Evolutionary conservation across 2,113 vertebrate species (phyloP).

Genomic region (Brachypodius melanocephalos): DNA sequence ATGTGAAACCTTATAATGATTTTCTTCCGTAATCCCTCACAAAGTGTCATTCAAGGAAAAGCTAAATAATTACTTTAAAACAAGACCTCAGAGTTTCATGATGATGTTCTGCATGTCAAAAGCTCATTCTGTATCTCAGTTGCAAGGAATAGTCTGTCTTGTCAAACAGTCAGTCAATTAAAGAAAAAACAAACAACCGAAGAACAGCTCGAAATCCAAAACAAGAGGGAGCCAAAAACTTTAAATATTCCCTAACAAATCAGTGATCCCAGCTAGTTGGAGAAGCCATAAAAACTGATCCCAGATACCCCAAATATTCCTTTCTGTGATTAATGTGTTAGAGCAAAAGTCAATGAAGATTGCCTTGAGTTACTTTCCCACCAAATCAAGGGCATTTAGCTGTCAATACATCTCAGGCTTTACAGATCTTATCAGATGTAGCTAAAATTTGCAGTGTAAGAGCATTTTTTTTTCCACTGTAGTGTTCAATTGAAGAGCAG

Average conservation of each 20-base stretch:
- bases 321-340: background rate
- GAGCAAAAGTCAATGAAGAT: background rate
- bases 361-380: background rate
- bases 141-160: background rate
- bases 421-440: background rate
- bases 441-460: background rate
- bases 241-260: background rate
- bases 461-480: background rate
- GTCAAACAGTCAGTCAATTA: background rate
- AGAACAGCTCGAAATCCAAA: background rate
- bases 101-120: background rate
- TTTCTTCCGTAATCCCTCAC: slow-evolving; percentile 1
- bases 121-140: background rate
- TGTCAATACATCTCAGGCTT: background rate
- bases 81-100: background rate
- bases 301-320: background rate
- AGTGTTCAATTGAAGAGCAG: background rate
- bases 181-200: background rate
- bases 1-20: slow-evolving; percentile 24
- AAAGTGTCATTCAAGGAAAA: background rate
- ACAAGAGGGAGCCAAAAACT: background rate
- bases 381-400: background rate
- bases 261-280: background rate
- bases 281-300: background rate
- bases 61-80: slow-evolving; percentile 22